Evolutionary conservation across 2,888 invertebrate genomes (phyloP).

Genomic region (Sympetrum striolatum): DNA sequence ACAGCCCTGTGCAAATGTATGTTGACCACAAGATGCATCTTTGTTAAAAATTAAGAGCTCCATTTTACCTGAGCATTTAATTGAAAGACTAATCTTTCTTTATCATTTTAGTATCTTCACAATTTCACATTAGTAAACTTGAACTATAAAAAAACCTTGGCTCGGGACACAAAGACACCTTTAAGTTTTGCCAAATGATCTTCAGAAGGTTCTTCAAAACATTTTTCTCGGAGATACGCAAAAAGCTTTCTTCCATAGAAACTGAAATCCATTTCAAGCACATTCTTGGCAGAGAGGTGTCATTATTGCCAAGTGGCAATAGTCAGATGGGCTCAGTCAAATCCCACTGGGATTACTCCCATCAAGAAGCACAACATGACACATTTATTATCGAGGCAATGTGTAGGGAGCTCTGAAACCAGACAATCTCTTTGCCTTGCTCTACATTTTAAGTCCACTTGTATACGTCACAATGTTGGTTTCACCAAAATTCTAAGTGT

Average conservation of each 20-base stretch:
- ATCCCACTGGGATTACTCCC: conserved; percentile 24
- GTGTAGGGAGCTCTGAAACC: neutral
- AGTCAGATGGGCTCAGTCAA: conserved; percentile 22
- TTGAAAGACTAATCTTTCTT: conserved; percentile 32
- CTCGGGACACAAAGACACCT: conserved; percentile 41
- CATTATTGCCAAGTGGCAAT: conserved; percentile 28
- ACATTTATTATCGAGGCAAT: conserved; percentile 4
- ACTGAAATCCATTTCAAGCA: conserved; percentile 6
- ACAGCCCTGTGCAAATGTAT: neutral
- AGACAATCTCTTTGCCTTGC: neutral
- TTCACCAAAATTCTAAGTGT: neutral
- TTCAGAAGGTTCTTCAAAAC: conserved; percentile 3
- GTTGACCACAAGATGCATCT: neutral
- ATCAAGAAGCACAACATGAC: conserved; percentile 32
- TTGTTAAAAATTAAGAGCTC: conserved; percentile 11
- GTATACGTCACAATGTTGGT: neutral
- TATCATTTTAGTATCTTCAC: neutral
- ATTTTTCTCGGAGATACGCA: conserved; percentile 8
- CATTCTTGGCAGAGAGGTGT: conserved; percentile 31
- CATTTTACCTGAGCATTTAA: conserved; percentile 32
- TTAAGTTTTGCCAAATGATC: conserved; percentile 33
- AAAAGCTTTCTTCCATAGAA: conserved; percentile 24
- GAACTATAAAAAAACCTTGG: conserved; percentile 37
- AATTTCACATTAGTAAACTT: conserved; percentile 16
- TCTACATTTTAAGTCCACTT: no score